Conservation (phyloP, 2,888 invertebrate genomes). For the Campopleginae sp. region DNA sequence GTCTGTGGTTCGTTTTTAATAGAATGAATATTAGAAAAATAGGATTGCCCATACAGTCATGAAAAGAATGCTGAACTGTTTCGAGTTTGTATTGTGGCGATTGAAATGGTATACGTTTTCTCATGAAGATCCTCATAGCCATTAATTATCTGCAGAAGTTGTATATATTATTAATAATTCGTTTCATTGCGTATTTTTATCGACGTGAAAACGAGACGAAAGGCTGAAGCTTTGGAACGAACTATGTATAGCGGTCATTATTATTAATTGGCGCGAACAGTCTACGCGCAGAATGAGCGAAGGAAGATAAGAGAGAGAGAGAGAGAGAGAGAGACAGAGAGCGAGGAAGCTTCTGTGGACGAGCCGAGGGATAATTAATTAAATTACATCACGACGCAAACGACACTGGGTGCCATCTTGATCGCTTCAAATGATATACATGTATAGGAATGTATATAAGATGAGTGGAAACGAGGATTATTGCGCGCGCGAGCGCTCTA, state of each 20-base stretch:
- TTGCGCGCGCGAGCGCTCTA: constrained; percentile 5
- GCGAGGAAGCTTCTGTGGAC: constrained; percentile 26
- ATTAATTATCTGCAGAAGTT: constrained; percentile 13
- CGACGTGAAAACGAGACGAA: not conserved
- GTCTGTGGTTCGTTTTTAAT: not conserved
- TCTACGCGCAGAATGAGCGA: constrained; percentile 3
- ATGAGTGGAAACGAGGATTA: constrained; percentile 27
- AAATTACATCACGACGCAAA: constrained; percentile 56
- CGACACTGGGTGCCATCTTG: constrained; percentile 42
- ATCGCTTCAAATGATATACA: constrained; percentile 16
- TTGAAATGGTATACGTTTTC: not conserved
- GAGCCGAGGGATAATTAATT: constrained; percentile 57
- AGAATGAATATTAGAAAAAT: not conserved
- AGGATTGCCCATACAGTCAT: not conserved
- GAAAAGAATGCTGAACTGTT: not conserved
- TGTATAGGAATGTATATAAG: constrained; percentile 20
- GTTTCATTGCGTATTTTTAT: constrained; percentile 23
- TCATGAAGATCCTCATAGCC: not conserved
- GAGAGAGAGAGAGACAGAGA: constrained; percentile 8
- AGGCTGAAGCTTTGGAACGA: constrained; percentile 13
- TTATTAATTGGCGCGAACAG: constrained; percentile 55
- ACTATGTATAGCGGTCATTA: constrained; percentile 44
- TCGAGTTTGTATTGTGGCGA: not conserved
- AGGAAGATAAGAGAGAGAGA: not conserved
- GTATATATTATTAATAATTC: constrained; percentile 11